These are phyloP conservation scores for Tenualosa ilisha DNA, from an alignment of 2,797 vertebrate genomes.

Conservation along the genomic window DNA sequence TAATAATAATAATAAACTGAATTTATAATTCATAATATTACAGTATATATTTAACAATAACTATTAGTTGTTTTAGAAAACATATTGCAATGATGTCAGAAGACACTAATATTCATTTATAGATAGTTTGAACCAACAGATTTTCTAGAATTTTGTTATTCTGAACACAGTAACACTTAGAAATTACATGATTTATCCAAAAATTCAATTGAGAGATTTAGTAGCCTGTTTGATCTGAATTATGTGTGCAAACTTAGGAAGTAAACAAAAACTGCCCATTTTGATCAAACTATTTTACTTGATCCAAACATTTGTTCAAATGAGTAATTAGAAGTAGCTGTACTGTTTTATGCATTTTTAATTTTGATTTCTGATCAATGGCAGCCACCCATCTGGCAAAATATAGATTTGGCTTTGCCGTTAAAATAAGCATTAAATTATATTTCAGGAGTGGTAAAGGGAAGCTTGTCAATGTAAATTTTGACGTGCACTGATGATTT, in stretches of 20 bases:
- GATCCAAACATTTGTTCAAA: background rate
- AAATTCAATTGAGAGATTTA: background rate
- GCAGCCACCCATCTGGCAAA: background rate
- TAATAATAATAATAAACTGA: background rate
- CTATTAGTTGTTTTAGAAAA: too few species aligned
- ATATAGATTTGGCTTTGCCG: background rate
- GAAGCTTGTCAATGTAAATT: constrained; percentile 71
- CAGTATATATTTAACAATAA: too few species aligned
- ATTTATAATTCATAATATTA: too few species aligned
- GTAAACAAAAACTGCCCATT: background rate
- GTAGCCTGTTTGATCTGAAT: background rate
- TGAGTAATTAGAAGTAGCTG: background rate
- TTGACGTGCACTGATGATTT: constrained; percentile 78
- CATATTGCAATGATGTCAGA: too few species aligned
- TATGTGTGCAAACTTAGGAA: background rate
- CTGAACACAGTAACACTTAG: background rate
- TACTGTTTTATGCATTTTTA: background rate
- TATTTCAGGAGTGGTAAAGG: constrained; percentile 60
- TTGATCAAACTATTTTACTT: background rate
- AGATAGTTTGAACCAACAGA: too few species aligned
- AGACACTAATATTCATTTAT: too few species aligned
- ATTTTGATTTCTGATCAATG: background rate
- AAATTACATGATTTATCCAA: background rate
- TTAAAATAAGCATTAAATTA: constrained; percentile 41
- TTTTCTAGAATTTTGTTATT: too few species aligned